Percentiles rank a stretch among this genome's conserved stretches.
These are phyloP conservation scores for Nannoperca australis DNA, from an alignment of 2,797 vertebrate species.

Conservation along the genomic window DNA sequence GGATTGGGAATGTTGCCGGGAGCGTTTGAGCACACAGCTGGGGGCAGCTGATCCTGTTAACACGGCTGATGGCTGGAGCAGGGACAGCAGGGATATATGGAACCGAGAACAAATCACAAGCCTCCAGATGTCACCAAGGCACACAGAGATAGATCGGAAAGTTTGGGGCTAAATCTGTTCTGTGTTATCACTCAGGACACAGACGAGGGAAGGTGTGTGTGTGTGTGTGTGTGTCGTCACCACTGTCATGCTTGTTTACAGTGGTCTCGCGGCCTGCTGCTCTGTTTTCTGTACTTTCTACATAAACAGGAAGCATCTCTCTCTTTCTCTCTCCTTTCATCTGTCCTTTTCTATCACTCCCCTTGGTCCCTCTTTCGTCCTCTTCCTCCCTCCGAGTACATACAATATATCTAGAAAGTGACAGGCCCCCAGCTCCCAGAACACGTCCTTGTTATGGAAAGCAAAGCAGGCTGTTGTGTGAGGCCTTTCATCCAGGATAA, in stretches of 20 bases:
- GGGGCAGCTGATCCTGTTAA: constrained; percentile 60
- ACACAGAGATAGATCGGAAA: constrained; percentile 37
- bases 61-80: constrained; percentile 40
- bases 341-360: constrained; percentile 46
- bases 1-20: constrained; percentile 60
- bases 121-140: constrained; percentile 61
- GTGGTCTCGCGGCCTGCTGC: constrained; percentile 49
- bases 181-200: constrained; percentile 53
- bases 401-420: constrained; percentile 51
- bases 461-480: constrained; percentile 37
- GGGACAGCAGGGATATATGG: constrained; percentile 34
- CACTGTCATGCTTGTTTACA: constrained; percentile 35
- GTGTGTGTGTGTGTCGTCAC: constrained; percentile 41
- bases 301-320: constrained; percentile 80
- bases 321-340: constrained; percentile 58
- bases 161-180: constrained; percentile 60
- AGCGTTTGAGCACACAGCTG: constrained; percentile 62
- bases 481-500: constrained; percentile 43
- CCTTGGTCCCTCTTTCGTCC: constrained; percentile 42
- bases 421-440: constrained; percentile 35
- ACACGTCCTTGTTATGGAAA: constrained; percentile 49
- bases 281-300: constrained; percentile 70
- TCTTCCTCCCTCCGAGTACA: constrained; percentile 30
- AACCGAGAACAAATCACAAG: constrained; percentile 58
- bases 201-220: constrained; percentile 40